Evolutionary conservation across 2,888 invertebrate genomes (phyloP).

Genomic region (Microplitis deprimator): DNA sequence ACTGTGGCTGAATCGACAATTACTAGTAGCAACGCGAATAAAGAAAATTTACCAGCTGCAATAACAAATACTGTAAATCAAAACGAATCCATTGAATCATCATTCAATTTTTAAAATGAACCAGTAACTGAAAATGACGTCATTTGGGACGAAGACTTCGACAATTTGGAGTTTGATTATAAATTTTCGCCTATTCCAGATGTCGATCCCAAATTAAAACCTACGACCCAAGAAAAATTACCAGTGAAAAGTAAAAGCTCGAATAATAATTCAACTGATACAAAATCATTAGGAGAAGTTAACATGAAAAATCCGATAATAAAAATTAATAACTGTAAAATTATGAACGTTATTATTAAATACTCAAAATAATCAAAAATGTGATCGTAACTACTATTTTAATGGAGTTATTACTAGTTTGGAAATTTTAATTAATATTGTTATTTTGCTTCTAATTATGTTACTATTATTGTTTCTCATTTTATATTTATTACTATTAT

Average conservation of each 20-base stretch:
- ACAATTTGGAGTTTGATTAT: too few relatives aligned
- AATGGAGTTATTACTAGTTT: too few relatives aligned
- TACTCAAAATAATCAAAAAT: conserved; percentile 29
- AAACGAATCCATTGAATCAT: conserved; percentile 8
- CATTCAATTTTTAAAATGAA: conserved; percentile 2
- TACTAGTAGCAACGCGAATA: neutral
- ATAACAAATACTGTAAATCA: neutral
- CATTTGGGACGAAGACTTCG: neutral
- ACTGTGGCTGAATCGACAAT: neutral
- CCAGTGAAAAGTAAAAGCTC: too few relatives aligned
- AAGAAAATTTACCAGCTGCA: too few relatives aligned
- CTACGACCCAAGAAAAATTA: too few relatives aligned
- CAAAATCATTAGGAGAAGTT: conserved; percentile 20
- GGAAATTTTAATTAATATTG: too few relatives aligned
- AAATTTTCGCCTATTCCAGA: too few relatives aligned
- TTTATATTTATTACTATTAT: too few relatives aligned
- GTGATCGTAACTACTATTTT: neutral
- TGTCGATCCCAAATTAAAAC: too few relatives aligned
- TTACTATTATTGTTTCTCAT: too few relatives aligned
- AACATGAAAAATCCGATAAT: conserved; percentile 19
- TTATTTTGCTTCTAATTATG: too few relatives aligned
- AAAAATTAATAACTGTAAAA: conserved; percentile 30
- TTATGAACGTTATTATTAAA: conserved; percentile 25
- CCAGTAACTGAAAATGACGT: conserved; percentile 7
- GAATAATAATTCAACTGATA: conserved; percentile 17